Percentiles rank a stretch among this genome's conserved stretches.
Evolutionary conservation across 1,140 invertebrate genomes (phyloP).

Genomic region (Temnothorax longispinosus): DNA sequence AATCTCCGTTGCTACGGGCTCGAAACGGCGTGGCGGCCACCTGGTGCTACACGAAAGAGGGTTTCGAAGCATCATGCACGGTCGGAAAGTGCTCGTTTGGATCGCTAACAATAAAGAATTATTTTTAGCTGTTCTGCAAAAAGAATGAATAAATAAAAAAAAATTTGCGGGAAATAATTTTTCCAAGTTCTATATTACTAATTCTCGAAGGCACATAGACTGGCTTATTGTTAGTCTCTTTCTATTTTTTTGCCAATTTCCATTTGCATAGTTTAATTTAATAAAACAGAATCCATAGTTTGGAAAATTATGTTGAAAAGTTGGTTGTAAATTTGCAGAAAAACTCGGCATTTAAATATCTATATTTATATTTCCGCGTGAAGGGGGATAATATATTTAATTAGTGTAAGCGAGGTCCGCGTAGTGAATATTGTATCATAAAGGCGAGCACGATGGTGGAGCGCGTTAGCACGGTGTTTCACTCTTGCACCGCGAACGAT

Average conservation of each 20-base stretch:
- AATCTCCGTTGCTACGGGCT: constrained; percentile 68
- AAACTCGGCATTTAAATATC: constrained; percentile 29
- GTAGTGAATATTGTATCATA: constrained; percentile 53
- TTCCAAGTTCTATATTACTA: background rate
- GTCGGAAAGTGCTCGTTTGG: constrained; percentile 33
- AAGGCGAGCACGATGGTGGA: background rate
- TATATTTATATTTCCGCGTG: constrained; percentile 1
- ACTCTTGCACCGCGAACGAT: constrained; percentile 47
- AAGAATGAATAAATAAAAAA: background rate
- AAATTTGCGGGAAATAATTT: background rate
- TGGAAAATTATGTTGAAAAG: background rate
- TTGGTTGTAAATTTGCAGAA: background rate
- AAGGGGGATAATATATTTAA: constrained; percentile 43
- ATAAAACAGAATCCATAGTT: background rate
- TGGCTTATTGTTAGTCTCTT: background rate
- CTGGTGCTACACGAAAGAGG: constrained; percentile 54
- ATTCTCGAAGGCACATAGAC: background rate
- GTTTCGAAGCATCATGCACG: constrained; percentile 34
- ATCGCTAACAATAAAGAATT: constrained; percentile 14
- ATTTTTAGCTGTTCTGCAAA: background rate
- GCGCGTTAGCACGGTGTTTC: constrained; percentile 49
- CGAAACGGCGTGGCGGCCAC: constrained; percentile 52
- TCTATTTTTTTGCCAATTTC: background rate
- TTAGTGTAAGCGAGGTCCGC: constrained; percentile 30
- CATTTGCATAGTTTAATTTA: background rate